Conservation (phyloP, 2,113 vertebrate genomes). For the Mastomys natalensis region DNA sequence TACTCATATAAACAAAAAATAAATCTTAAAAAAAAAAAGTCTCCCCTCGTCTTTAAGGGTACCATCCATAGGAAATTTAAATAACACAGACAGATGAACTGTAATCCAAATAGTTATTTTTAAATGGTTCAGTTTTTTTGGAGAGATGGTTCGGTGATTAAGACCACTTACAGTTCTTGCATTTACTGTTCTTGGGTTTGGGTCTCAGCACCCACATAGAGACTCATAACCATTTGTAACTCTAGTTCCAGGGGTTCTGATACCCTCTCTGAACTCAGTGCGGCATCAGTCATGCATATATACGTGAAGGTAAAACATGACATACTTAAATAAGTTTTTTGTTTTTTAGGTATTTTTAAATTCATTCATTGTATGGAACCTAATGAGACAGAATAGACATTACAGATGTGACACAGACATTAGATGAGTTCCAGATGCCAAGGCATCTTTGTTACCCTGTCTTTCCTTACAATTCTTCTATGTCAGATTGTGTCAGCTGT, state of each 20-base stretch:
- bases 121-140: not conserved
- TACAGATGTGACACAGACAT: not conserved
- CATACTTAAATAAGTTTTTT: not conserved
- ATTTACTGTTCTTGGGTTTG: not conserved
- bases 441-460: not conserved
- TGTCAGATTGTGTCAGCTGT: not conserved
- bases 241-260: not conserved
- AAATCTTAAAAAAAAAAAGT: no score
- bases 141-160: not conserved
- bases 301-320: not conserved
- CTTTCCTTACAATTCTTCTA: not conserved
- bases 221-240: not conserved
- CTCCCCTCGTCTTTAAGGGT: not conserved
- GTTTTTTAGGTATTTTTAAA: slow-evolving; percentile 43
- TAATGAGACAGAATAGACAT: not conserved
- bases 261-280: not conserved
- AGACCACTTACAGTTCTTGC: not conserved
- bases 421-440: not conserved
- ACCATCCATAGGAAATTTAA: not conserved
- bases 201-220: not conserved
- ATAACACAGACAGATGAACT: not conserved
- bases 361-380: not conserved
- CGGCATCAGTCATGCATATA: not conserved
- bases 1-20: no score
- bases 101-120: slow-evolving; percentile 20